These are phyloP conservation scores for Rhopilema esculentum DNA, from an alignment of 30 jellyfish, hydroid and myxozoan species.

Conservation along the genomic window DNA sequence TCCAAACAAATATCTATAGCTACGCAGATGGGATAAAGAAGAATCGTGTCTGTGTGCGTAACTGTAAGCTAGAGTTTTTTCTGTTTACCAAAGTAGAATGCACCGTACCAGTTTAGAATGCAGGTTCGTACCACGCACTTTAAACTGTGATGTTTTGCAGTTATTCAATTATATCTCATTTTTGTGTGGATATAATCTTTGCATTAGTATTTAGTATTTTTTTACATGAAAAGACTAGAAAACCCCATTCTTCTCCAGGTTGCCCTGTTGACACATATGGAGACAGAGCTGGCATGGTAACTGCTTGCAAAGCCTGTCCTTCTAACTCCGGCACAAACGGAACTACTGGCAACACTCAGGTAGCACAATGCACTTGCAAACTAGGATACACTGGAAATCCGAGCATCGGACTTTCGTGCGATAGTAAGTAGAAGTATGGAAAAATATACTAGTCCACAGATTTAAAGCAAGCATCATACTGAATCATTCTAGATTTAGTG, in stretches of 20 bases:
- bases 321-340: slow-evolving; percentile 82
- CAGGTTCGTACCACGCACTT: no score
- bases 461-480: not conserved
- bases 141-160: no score
- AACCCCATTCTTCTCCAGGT: slow-evolving; percentile 58
- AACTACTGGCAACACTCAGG: slow-evolving; percentile 43
- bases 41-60: no score
- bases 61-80: no score
- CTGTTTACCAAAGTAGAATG: no score
- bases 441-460: not conserved
- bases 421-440: slow-evolving; percentile 81
- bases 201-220: no score
- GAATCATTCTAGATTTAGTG: not conserved
- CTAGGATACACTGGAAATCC: slow-evolving; percentile 83
- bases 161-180: no score
- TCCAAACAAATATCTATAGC: no score
- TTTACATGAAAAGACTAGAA: no score
- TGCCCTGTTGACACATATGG: slow-evolving; percentile 97
- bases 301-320: slow-evolving; percentile 85
- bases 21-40: no score
- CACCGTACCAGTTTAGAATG: no score
- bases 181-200: no score
- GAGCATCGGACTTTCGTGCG: slow-evolving; percentile 62
- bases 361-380: slow-evolving; percentile 78
- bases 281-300: slow-evolving; percentile 64